Evolutionary conservation across 1,140 invertebrate genomes (phyloP).

Genomic region (Drosophila punjabiensis): DNA sequence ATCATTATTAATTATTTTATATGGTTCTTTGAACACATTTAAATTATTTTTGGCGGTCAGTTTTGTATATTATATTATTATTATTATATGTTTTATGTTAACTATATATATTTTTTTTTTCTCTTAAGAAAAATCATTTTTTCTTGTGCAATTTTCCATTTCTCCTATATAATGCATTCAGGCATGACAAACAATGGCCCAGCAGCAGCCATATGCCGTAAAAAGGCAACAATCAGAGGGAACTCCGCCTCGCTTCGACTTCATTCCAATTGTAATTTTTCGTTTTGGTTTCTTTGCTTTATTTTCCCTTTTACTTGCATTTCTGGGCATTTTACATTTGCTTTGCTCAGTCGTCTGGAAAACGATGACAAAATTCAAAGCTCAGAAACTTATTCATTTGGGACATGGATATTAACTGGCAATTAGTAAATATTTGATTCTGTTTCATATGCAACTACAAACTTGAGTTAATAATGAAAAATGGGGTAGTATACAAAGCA

Average conservation of each 20-base stretch:
- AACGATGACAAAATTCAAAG: slow-evolving; percentile 56
- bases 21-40: neutral
- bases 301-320: slow-evolving; percentile 19
- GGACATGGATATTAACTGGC: slow-evolving; percentile 73
- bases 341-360: slow-evolving; percentile 44
- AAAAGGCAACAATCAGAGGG: slow-evolving; percentile 34
- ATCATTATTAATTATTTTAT: neutral
- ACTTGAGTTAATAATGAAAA: slow-evolving; percentile 42
- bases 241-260: slow-evolving; percentile 26
- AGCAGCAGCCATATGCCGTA: slow-evolving; percentile 39
- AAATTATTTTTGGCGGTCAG: neutral
- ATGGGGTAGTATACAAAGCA: neutral
- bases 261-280: slow-evolving; percentile 43
- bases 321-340: slow-evolving; percentile 28
- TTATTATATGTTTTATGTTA: neutral
- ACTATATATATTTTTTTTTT: no score
- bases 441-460: slow-evolving; percentile 35
- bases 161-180: slow-evolving; percentile 39
- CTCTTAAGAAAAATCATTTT: neutral
- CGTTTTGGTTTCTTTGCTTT: slow-evolving; percentile 30
- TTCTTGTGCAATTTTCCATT: slow-evolving; percentile 1
- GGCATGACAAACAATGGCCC: slow-evolving; percentile 49
- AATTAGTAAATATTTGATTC: slow-evolving; percentile 56
- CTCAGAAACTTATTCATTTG: slow-evolving; percentile 70
- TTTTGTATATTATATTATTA: neutral